Percentiles rank a stretch among this genome's conserved stretches.
phyloP scores from a whole-genome alignment of 2,888 invertebrate species.

The Ceramica pisi region DNA sequence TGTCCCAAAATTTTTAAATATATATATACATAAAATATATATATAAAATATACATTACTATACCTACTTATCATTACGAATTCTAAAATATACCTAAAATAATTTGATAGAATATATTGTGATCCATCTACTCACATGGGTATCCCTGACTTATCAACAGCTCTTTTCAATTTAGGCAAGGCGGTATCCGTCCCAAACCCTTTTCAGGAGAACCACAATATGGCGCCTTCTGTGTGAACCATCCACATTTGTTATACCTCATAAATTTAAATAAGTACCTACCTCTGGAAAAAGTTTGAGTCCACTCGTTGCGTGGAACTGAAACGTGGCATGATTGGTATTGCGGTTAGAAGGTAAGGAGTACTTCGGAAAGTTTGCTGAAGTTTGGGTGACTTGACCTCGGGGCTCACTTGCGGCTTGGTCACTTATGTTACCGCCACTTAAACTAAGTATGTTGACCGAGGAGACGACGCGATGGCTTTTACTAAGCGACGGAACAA shows the following conservation, averaged over 20 bases:
- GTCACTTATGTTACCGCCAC: slow-evolving; percentile 55
- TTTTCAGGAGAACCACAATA: slow-evolving; percentile 62
- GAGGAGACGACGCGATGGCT: slow-evolving; percentile 32
- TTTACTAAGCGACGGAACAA: slow-evolving; percentile 40
- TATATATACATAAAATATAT: no score
- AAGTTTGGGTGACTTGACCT: slow-evolving; percentile 52
- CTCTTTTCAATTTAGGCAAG: slow-evolving; percentile 58
- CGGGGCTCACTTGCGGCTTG: slow-evolving; percentile 44
- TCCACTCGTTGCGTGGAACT: slow-evolving; percentile 50
- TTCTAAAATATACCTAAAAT: slow-evolving; percentile 22
- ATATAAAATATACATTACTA: no score
- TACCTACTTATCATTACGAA: slow-evolving; percentile 26
- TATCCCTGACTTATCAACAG: slow-evolving; percentile 62
- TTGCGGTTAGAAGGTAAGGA: slow-evolving; percentile 41
- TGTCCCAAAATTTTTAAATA: slow-evolving; percentile 31
- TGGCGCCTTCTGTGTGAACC: slow-evolving; percentile 60
- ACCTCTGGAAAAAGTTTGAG: slow-evolving; percentile 39
- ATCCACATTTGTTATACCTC: slow-evolving; percentile 57
- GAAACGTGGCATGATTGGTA: slow-evolving; percentile 52
- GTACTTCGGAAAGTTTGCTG: slow-evolving; percentile 36
- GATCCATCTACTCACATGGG: slow-evolving; percentile 34
- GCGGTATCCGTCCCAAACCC: slow-evolving; percentile 54
- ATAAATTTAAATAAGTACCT: slow-evolving; percentile 58
- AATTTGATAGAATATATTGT: slow-evolving; percentile 43
- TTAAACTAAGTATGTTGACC: slow-evolving; percentile 57